A percentile compares a stretch with the other conserved stretches of the same genome.
These are phyloP conservation scores for Prosapia bicincta DNA, from an alignment of 2,888 invertebrate genomes.

Conservation along the genomic window DNA sequence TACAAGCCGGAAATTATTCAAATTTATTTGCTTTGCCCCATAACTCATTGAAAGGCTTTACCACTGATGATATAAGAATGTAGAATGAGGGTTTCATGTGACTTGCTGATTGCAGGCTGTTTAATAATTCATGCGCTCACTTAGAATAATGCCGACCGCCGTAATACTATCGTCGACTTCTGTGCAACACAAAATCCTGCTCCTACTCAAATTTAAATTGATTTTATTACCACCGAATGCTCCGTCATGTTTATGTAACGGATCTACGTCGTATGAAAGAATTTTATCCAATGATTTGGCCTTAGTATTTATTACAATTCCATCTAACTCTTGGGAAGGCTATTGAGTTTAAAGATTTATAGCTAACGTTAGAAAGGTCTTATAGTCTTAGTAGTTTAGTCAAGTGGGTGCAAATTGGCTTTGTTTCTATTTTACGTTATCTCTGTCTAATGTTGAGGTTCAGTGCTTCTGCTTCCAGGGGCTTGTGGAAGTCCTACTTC, in stretches of 20 bases:
- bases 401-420: too few species aligned
- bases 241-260: not conserved
- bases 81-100: not conserved
- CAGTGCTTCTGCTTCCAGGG: too few species aligned
- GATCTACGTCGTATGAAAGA: not conserved
- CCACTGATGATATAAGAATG: not conserved
- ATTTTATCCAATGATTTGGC: not conserved
- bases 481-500: too few species aligned
- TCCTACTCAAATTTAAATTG: conserved; percentile 21
- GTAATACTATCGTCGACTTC: not conserved
- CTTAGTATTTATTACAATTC: too few species aligned
- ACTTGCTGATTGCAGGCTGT: not conserved
- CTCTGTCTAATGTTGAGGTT: too few species aligned
- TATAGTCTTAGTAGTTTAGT: too few species aligned
- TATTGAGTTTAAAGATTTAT: too few species aligned
- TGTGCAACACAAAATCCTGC: not conserved
- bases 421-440: too few species aligned
- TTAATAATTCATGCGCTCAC: not conserved
- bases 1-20: not conserved
- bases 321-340: too few species aligned
- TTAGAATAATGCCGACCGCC: not conserved
- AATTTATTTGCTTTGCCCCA: not conserved
- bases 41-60: not conserved
- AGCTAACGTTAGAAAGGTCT: too few species aligned
- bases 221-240: conserved; percentile 9